Evolutionary conservation across 2,113 vertebrate species (phyloP).

Genomic region (Alexandromys fortis): DNA sequence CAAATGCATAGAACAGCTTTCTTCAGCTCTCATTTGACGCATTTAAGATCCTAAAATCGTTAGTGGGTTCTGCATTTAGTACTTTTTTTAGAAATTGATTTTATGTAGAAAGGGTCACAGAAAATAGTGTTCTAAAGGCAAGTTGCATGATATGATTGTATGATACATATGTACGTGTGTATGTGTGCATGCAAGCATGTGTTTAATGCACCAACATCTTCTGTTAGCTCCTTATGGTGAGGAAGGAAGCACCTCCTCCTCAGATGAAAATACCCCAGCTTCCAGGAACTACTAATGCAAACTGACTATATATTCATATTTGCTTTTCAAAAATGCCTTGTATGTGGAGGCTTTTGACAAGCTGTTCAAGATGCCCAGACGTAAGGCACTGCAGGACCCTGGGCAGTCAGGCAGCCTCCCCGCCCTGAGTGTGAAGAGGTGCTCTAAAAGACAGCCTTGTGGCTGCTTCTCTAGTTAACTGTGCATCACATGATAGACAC

Average conservation of each 20-base stretch:
- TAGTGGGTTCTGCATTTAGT: background rate
- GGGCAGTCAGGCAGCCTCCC: constrained; percentile 74
- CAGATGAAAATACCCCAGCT: constrained; percentile 3
- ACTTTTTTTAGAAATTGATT: constrained; percentile 20
- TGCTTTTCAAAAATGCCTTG: constrained; percentile 47
- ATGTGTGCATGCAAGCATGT: background rate
- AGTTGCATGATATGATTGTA: background rate
- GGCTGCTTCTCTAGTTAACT: constrained; percentile 81
- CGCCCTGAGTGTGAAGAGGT: constrained; percentile 74
- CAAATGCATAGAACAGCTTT: background rate
- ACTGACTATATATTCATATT: constrained; percentile 47
- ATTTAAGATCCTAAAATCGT: constrained; percentile 43
- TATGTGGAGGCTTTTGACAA: constrained; percentile 69
- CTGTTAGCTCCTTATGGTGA: background rate
- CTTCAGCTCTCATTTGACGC: background rate
- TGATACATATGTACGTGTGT: background rate
- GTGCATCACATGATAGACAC: constrained; percentile 75
- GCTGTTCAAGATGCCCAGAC: constrained; percentile 66
- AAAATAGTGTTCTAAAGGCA: constrained; percentile 1
- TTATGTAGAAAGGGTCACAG: constrained; percentile 4
- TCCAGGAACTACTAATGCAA: constrained; percentile 24
- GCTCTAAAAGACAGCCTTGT: constrained; percentile 81
- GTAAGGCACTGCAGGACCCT: constrained; percentile 75
- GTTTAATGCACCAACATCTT: constrained; percentile 6
- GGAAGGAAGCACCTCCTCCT: background rate